Evolutionary conservation across 2,797 vertebrate genomes (phyloP), one percentile per base, ranked within the genome.

Genomic region (Spinibarbus caldwelli): DNA sequence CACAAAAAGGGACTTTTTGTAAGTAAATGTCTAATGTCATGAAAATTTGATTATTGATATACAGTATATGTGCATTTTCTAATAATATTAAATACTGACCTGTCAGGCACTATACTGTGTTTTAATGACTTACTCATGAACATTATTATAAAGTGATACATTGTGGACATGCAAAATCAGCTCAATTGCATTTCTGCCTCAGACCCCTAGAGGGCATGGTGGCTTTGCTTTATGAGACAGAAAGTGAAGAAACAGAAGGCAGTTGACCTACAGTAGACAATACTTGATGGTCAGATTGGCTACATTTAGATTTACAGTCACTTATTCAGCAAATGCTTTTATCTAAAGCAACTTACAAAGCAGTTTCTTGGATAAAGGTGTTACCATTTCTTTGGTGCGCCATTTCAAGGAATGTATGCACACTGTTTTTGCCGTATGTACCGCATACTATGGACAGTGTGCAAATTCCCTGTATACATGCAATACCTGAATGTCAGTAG

Each of bases 131-230:
- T 57, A 5, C 15, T 66, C 4, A 19, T 59, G 23, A 38, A 59
- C 57, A 17, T 57, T 11, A 43, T 9, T 47, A 26, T 45, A 6
- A 38, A 45, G 14, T 31, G 15, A 17, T 2, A 4, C 5, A 26
- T 62, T 77, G 38, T 15, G n/a, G 17, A 73, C 43, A 59, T 26
- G 59, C 36, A 21, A 34, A 29, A 29, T 34, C 12, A 34, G n/a
- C 62, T 45, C 7, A 62, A 31, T 6, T 31, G 70, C 41, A 21
- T 12, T 26, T 66, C 43, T 52, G 17, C 70, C 9, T 83, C 15
- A 21, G 17, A 36, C 70, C 81, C 49, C 71, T 31, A 83, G 81
- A 47, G 43, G 81, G 45, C 71, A 76, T n/a, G 31, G 29, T 36
- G 43, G 29, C 5, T 36, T 21, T 64, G 70, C 62, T 47, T 17